Conservation (phyloP, 2,797 vertebrate genomes). For the Coendou prehensilis region DNA sequence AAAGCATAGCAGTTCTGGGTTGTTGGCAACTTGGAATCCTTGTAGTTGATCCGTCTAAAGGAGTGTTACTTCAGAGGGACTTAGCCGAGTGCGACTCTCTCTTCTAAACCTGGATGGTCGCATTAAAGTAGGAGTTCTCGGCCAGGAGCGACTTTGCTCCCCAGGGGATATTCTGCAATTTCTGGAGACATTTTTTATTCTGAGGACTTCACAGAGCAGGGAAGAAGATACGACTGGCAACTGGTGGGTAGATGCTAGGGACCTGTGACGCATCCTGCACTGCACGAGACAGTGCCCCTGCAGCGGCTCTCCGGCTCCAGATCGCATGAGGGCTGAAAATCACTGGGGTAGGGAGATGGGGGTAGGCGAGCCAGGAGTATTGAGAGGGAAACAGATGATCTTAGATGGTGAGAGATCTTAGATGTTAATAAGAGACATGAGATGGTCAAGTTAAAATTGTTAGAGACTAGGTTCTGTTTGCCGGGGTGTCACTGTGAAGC, state of each 20-base stretch:
- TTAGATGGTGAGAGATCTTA: neutral
- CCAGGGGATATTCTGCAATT: neutral
- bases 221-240: neutral
- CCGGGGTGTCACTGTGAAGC: neutral
- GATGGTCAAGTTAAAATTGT: slow-evolving; percentile 1
- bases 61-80: neutral
- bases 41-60: neutral
- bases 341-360: neutral
- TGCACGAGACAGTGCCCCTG: neutral
- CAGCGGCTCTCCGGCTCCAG: neutral
- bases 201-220: neutral
- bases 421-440: neutral
- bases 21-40: neutral
- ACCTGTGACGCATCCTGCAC: neutral
- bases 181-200: neutral
- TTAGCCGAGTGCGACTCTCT: neutral
- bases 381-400: neutral
- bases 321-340: neutral
- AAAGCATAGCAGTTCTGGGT: neutral
- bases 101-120: neutral
- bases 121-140: slow-evolving; percentile 1
- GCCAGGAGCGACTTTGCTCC: neutral
- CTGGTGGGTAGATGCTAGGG: neutral
- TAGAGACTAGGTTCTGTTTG: neutral
- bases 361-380: neutral